Percentiles rank a stretch among this genome's conserved stretches.
phyloP scores from a whole-genome alignment of 2,797 vertebrate species.

The Nannoperca obscura region DNA sequence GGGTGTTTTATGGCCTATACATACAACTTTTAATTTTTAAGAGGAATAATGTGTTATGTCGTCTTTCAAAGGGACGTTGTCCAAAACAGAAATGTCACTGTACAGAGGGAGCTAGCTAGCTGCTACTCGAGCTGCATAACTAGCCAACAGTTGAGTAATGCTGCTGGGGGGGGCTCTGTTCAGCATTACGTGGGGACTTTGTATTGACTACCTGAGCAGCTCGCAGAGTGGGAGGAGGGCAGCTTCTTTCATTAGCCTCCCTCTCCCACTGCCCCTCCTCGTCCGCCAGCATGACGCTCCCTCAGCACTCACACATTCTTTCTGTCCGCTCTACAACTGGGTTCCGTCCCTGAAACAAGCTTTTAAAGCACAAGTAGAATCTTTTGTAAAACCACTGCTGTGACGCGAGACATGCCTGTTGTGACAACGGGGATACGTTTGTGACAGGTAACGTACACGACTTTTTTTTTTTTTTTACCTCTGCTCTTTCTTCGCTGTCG shows the following conservation, averaged over 20 bases:
- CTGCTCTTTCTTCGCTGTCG: neutral
- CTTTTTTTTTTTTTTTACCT: neutral
- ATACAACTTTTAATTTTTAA: no score
- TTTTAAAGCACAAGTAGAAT: neutral
- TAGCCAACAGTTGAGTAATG: no score
- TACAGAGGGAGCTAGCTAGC: no score
- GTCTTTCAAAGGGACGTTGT: no score
- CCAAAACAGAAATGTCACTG: no score
- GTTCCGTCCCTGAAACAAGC: slow-evolving; percentile 12
- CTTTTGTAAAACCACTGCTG: neutral
- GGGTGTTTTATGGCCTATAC: no score
- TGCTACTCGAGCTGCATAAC: no score
- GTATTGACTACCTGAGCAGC: neutral
- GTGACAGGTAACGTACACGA: slow-evolving; percentile 67
- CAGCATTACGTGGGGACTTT: no score
- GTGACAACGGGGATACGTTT: slow-evolving; percentile 20
- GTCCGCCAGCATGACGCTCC: slow-evolving; percentile 63
- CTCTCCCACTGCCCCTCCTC: slow-evolving; percentile 72
- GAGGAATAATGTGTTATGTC: no score
- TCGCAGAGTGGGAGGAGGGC: slow-evolving; percentile 13
- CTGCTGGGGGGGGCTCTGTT: neutral
- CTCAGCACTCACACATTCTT: slow-evolving; percentile 46
- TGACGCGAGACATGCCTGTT: slow-evolving; percentile 35
- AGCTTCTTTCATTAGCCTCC: slow-evolving; percentile 49
- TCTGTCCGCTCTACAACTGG: slow-evolving; percentile 35